These are phyloP conservation scores for Perodicticus potto DNA, from an alignment of 2,797 vertebrate genomes.

Conservation along the genomic window DNA sequence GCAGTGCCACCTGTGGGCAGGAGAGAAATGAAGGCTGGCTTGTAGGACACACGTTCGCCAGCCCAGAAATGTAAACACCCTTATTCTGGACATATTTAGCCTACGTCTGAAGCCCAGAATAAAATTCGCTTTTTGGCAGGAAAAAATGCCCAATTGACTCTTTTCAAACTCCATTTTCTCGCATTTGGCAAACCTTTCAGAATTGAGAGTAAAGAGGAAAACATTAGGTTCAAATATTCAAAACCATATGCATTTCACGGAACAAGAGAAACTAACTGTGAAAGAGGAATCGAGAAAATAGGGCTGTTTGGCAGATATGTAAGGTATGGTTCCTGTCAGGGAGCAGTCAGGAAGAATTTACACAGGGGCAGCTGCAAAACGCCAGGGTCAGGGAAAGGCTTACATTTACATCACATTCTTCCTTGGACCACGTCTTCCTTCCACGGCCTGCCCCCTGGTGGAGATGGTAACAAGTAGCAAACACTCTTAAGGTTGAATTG, in stretches of 20 bases:
- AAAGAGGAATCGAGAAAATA: background rate
- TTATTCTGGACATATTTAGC: background rate
- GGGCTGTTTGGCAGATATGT: background rate
- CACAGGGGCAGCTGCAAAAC: background rate
- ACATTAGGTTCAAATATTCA: slow-evolving; percentile 50
- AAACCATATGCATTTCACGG: background rate
- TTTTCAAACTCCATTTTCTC: background rate
- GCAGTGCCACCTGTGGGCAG: fast-evolving
- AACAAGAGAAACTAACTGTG: background rate
- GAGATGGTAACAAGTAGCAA: background rate
- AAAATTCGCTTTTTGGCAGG: slow-evolving; percentile 13
- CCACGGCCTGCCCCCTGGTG: slow-evolving; percentile 64
- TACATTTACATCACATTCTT: background rate
- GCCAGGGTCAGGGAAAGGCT: background rate
- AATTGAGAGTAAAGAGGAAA: slow-evolving; percentile 62
- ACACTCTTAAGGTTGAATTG: background rate
- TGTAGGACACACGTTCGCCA: fast-evolving
- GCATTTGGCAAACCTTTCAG: slow-evolving; percentile 52
- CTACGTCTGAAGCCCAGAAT: background rate
- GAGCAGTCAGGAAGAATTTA: background rate
- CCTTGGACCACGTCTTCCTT: background rate
- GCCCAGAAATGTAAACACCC: background rate
- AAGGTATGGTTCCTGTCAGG: background rate
- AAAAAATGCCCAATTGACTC: background rate
- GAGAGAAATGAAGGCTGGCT: background rate